Base-by-base conservation (phyloP, 1,140 invertebrate species). In the Thaumetopoea pityocampa region DNA sequence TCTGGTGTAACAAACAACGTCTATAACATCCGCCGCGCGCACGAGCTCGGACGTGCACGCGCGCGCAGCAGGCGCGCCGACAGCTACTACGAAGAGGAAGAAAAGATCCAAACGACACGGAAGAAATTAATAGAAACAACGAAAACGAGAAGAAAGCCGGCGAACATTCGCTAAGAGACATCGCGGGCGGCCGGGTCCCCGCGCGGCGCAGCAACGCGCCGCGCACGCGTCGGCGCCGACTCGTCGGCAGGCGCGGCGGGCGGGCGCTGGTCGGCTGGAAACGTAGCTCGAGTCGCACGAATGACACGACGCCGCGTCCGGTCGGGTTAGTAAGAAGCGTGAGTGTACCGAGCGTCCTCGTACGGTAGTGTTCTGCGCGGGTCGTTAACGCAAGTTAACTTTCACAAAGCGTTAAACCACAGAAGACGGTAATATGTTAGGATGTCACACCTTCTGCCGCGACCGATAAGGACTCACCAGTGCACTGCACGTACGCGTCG, bases 381-480 rank as follows among this genome's bases (percentile, higher is more conserved):
- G 43, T 55, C 48, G 51, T 64, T 58, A 64, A 60, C 52, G 53
- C 55, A 53, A 42, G 19, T 32, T 61, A 47, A 46, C 24, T 55
- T 23, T 57, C 20, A 51, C 33, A 38, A 82, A 83, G 79, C 79
- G 57, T 83, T 79, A 79, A 47, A 64, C 57, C 55, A 70, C 58
- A 67, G 41, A 66, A 34, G 45, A 51, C 44, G 36, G 43, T 52
- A 51, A 37, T 26, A 36, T 43, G 50, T 61, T 74, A 63, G 61
- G 42, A 26, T 59, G 59, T 65, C 52, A 64, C 40, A 73, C 60
- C 56, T 63, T 60, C 42, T 94, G 91, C 40, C 93, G 90, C 55
- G 91, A 82, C 88, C 87, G 3, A 84, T 84, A 65, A 96, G 67
- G 93, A 67, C 98, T 92, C 65, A 98, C 94, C 60, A 63, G 91